phyloP scores from a whole-genome alignment of 2,113 vertebrate species.

The Sialia sialis region DNA sequence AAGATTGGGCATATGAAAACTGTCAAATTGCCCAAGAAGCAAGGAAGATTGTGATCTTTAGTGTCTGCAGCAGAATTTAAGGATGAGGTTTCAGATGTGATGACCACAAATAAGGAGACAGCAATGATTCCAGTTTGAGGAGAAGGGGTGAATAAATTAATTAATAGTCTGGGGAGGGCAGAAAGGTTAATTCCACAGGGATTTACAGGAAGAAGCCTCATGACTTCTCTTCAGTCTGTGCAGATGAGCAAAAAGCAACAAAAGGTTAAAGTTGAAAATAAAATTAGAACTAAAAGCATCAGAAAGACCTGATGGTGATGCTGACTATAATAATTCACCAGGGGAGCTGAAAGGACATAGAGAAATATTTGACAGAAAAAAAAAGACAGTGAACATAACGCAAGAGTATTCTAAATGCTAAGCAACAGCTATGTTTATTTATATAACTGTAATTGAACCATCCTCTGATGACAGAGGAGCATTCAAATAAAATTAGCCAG shows the following conservation, averaged over 20 bases:
- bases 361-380: not conserved
- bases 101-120: not conserved
- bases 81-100: not conserved
- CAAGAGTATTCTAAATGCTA: not conserved
- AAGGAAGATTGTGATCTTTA: not conserved
- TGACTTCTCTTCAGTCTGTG: not conserved
- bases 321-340: not conserved
- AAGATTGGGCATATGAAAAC: not conserved
- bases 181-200: not conserved
- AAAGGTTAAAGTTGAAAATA: not conserved
- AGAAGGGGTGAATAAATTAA: not conserved
- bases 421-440: constrained; percentile 32
- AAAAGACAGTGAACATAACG: not conserved
- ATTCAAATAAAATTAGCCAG: constrained; percentile 42
- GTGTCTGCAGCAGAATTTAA: not conserved
- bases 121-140: not conserved
- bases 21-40: not conserved
- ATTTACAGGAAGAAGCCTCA: not conserved
- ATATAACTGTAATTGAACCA: constrained; percentile 28
- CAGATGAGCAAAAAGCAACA: not conserved
- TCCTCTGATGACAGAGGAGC: not conserved
- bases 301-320: not conserved
- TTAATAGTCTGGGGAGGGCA: not conserved
- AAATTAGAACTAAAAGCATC: not conserved
- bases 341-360: not conserved